Conservation (phyloP, 2,888 invertebrate species). For the Drosophila sordidula region DNA sequence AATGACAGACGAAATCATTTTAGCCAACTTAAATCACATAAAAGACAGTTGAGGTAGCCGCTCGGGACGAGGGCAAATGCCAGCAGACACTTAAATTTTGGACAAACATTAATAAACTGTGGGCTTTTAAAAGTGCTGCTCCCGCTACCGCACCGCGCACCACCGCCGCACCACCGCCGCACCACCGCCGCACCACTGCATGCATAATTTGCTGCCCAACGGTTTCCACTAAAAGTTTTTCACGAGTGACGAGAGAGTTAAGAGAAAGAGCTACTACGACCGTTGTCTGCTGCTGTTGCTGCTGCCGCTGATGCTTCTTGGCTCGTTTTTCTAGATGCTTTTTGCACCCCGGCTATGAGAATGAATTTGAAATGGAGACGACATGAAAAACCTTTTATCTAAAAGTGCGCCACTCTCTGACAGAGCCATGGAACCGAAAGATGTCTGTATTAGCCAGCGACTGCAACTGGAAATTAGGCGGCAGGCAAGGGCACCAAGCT, state of each 20-base stretch:
- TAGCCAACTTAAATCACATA: conserved; percentile 73
- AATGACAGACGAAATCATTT: conserved; percentile 77
- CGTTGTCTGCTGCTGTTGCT: conserved; percentile 9
- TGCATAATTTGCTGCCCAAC: conserved; percentile 73
- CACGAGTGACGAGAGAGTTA: conserved; percentile 42
- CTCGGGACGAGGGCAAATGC: conserved; percentile 31
- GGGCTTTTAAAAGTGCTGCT: conserved; percentile 60
- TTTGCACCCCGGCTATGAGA: conserved; percentile 55
- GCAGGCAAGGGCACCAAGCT: conserved; percentile 47
- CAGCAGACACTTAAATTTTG: conserved; percentile 72
- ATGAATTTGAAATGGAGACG: conserved; percentile 71
- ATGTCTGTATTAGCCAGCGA: conserved; percentile 76
- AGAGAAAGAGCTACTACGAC: conserved; percentile 37
- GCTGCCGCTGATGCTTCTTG: conserved; percentile 1
- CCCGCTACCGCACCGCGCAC: background rate
- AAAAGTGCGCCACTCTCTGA: conserved; percentile 59
- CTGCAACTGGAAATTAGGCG: conserved; percentile 73
- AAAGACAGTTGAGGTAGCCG: conserved; percentile 21
- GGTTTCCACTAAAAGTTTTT: conserved; percentile 73
- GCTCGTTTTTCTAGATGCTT: conserved; percentile 34
- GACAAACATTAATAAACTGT: conserved; percentile 76
- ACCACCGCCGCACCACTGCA: conserved; percentile 44
- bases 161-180: too few species aligned
- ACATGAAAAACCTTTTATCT: conserved; percentile 80
- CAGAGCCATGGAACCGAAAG: conserved; percentile 38